Base-by-base conservation (phyloP, 1,140 invertebrate species). In the Tetramorium alpestre region DNA sequence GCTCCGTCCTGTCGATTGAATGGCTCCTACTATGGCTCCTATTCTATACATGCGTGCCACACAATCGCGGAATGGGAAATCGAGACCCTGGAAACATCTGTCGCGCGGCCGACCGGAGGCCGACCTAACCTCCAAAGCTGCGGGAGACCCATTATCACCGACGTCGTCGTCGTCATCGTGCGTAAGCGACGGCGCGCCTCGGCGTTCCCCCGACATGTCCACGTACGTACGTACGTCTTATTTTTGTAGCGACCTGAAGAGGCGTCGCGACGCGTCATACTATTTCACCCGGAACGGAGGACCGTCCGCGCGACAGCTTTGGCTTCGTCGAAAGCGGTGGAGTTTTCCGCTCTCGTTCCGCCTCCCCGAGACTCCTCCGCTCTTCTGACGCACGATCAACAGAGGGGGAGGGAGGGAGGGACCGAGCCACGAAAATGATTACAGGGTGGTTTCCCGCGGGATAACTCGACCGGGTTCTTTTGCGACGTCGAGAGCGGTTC, bases 51-150 rank as follows among this genome's bases (percentile, higher is more conserved):
- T 25, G 13, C n/a, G 28, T 38, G 25, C 28, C 2, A 18, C n/a
- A 56, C 44, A 56, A 86, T 64, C 64, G 44, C 51, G n/a, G 13
- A 64, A 75, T 56, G 4, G 1, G 38, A 47, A 49, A 49, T 28
- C 49, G 49, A 86, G 41, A n/a, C 76, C 60, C 54, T 33, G 28
- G 13, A 47, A 87, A 88, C 89, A 90, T 90, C 89, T 90, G 89
- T 90, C 88, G 89, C 70, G 38, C 77, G 69, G 22, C 28, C 65
- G 49, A 38, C 28, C 25, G 65, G 49, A 33, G 44, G 10, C 28
- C 60, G 73, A 84, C 85, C 64, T 90, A 90, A 90, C 86, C 88
- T 89, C 69, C 25, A 89, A 90, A 89, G 41, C 22, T 58, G 41
- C 56, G 67, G 38, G 22, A 64, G 11, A 28, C 56, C 64, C 51